Evolutionary conservation across 1,140 invertebrate genomes (phyloP).

Genomic region (Procambarus virginalis): DNA sequence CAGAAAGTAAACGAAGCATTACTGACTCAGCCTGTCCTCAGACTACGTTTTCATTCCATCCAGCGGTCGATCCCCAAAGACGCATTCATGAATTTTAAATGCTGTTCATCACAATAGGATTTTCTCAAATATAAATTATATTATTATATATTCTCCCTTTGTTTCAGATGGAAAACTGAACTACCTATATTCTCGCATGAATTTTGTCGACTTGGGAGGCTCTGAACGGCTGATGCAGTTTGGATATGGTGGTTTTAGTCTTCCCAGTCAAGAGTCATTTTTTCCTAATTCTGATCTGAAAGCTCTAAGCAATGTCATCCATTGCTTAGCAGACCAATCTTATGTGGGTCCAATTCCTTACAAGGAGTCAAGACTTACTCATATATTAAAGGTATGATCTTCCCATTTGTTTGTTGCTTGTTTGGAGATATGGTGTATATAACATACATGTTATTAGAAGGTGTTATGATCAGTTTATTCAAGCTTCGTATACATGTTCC

Average conservation of each 20-base stretch:
- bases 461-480: too few species aligned
- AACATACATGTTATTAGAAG: too few species aligned
- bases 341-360: constrained; percentile 62
- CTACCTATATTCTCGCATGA: constrained; percentile 72
- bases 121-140: too few species aligned
- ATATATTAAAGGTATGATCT: constrained; percentile 67
- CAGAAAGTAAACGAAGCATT: neutral
- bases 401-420: too few species aligned
- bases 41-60: neutral
- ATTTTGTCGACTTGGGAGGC: constrained; percentile 75
- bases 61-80: too few species aligned
- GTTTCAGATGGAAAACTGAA: constrained; percentile 71
- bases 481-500: too few species aligned
- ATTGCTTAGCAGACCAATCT: constrained; percentile 63
- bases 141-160: neutral
- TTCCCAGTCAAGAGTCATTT: constrained; percentile 42
- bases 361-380: constrained; percentile 66
- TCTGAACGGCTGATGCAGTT: constrained; percentile 72
- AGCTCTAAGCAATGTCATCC: constrained; percentile 60
- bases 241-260: constrained; percentile 47
- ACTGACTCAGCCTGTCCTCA: neutral
- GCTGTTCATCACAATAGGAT: too few species aligned
- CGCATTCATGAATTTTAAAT: too few species aligned
- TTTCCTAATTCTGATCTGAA: constrained; percentile 64
- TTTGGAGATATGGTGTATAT: too few species aligned